phyloP scores from a whole-genome alignment of 2,888 invertebrate species.

The Papilio elwesi region DNA sequence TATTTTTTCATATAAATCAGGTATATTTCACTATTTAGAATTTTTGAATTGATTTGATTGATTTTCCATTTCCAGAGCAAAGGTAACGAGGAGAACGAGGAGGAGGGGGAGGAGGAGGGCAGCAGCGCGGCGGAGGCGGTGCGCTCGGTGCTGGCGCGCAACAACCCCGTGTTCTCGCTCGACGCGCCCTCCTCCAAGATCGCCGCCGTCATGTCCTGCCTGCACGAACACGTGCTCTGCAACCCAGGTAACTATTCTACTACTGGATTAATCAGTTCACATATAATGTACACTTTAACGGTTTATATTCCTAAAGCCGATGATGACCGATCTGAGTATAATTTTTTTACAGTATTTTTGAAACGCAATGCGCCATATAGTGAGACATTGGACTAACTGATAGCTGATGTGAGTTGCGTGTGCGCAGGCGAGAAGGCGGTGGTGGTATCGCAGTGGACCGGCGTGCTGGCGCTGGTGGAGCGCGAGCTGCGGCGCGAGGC shows the following conservation, averaged over 20 bases:
- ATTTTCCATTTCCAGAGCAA: slow-evolving; percentile 48
- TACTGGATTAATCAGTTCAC: too few relatives aligned
- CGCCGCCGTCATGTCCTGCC: slow-evolving; percentile 82
- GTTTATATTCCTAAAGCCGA: too few relatives aligned
- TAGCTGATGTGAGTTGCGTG: not conserved
- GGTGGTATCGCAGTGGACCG: slow-evolving; percentile 97
- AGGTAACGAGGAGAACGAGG: slow-evolving; percentile 48
- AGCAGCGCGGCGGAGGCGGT: slow-evolving; percentile 83
- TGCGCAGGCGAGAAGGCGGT: slow-evolving; percentile 87
- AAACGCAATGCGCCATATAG: too few relatives aligned
- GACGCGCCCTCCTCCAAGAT: slow-evolving; percentile 87
- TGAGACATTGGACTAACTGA: too few relatives aligned
- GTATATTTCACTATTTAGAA: too few relatives aligned
- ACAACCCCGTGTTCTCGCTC: slow-evolving; percentile 89
- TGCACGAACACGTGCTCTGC: slow-evolving; percentile 80
- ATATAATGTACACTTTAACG: too few relatives aligned
- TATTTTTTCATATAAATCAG: too few relatives aligned
- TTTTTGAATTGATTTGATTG: too few relatives aligned
- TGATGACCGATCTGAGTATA: too few relatives aligned
- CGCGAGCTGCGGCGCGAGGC: slow-evolving; percentile 82
- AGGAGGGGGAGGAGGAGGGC: slow-evolving; percentile 58
- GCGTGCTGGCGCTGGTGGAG: slow-evolving; percentile 89
- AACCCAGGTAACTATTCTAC: slow-evolving; percentile 59
- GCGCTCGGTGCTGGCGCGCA: slow-evolving; percentile 85
- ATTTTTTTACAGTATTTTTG: too few relatives aligned